phyloP scores from a whole-genome alignment of 30 jellyfish, hydroid and myxozoan genomes.

The Chironex yamaguchii region DNA sequence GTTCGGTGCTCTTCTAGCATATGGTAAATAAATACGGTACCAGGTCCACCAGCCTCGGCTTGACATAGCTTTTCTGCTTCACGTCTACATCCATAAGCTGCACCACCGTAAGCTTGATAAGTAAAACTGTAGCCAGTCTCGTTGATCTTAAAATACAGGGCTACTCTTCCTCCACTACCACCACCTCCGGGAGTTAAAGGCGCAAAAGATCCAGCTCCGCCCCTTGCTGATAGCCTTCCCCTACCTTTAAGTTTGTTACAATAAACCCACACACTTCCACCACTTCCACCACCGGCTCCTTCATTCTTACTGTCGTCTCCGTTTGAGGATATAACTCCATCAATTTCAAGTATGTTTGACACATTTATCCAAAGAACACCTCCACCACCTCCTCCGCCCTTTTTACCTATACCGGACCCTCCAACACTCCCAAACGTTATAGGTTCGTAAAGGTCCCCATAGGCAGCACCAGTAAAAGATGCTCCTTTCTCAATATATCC shows the following conservation, averaged over 20 bases:
- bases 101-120: conserved; percentile 75
- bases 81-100: conserved; percentile 59
- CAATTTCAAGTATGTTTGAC: conserved; percentile 53
- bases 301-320: conserved; percentile 55
- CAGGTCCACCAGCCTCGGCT: conserved; percentile 82
- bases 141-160: conserved; percentile 68
- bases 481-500: conserved; percentile 61
- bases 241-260: conserved; percentile 62
- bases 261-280: conserved; percentile 73
- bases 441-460: conserved; percentile 71
- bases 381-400: conserved; percentile 76
- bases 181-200: conserved; percentile 69
- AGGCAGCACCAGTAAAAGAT: conserved; percentile 74
- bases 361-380: conserved; percentile 72
- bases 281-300: conserved; percentile 81
- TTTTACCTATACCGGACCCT: conserved; percentile 25
- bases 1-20: conserved; percentile 58
- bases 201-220: conserved; percentile 61
- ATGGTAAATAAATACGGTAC: conserved; percentile 61
- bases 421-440: conserved; percentile 64
- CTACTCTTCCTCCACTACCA: conserved; percentile 73
- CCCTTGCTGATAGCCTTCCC: conserved; percentile 64
- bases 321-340: conserved; percentile 66
- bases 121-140: conserved; percentile 70
- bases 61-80: conserved; percentile 63